Conservation (phyloP, 2,113 vertebrate genomes). For the Nanorana parkeri region DNA sequence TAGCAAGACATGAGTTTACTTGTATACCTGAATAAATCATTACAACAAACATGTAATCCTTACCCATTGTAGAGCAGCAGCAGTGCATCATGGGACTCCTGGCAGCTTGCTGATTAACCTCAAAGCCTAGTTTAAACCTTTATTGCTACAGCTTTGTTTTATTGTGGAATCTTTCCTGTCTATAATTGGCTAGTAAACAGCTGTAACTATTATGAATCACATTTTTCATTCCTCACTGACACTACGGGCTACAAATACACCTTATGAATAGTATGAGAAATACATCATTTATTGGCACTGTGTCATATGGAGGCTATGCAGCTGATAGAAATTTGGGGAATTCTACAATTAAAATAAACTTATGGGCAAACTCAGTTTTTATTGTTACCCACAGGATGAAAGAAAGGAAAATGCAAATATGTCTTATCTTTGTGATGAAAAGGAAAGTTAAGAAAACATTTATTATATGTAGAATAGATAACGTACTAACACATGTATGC, state of each 20-base stretch:
- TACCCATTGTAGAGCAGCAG: constrained; percentile 30
- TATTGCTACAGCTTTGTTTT: constrained; percentile 13
- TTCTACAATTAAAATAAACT: too few relatives aligned
- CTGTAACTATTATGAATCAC: neutral
- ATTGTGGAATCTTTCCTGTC: constrained; percentile 1
- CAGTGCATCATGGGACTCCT: constrained; percentile 26
- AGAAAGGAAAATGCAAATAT: too few relatives aligned
- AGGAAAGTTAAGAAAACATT: too few relatives aligned
- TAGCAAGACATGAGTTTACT: constrained; percentile 26
- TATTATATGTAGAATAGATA: too few relatives aligned
- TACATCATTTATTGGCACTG: neutral
- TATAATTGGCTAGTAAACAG: neutral
- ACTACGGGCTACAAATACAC: neutral
- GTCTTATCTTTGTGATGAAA: too few relatives aligned
- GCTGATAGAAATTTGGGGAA: too few relatives aligned
- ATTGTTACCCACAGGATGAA: too few relatives aligned
- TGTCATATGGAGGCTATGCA: too few relatives aligned
- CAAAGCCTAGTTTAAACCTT: neutral
- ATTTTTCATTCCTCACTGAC: neutral
- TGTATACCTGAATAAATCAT: constrained; percentile 47
- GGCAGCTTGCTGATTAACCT: constrained; percentile 17
- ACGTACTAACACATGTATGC: too few relatives aligned
- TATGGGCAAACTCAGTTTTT: too few relatives aligned
- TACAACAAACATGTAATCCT: constrained; percentile 34
- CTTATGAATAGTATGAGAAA: constrained; percentile 3